Conservation (phyloP, 2,888 invertebrate genomes). For the Alviniconcha strummeri region DNA sequence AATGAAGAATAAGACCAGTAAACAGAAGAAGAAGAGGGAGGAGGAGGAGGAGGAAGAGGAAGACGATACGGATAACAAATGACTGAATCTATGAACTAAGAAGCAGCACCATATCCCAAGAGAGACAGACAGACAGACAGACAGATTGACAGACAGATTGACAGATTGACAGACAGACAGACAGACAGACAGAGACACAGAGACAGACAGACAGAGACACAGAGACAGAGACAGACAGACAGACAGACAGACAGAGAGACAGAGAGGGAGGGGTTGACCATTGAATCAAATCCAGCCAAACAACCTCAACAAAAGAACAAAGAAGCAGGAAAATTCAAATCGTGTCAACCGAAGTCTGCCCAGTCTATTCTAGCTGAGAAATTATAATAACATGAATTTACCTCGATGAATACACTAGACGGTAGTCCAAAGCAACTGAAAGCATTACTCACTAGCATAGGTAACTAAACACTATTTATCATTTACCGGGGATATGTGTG, state of each 20-base stretch:
- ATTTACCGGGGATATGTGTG: too few relatives aligned
- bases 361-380: too few relatives aligned
- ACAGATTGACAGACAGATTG: not conserved
- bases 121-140: conserved; percentile 13
- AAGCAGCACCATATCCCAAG: not conserved
- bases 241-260: conserved; percentile 7
- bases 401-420: too few relatives aligned
- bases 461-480: too few relatives aligned
- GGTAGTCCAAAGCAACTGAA: too few relatives aligned
- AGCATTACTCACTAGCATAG: too few relatives aligned
- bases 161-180: conserved; percentile 1
- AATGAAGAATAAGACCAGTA: not conserved
- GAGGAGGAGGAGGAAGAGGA: not conserved
- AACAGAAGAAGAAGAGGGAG: not conserved
- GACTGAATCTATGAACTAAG: too few relatives aligned
- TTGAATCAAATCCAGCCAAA: not conserved
- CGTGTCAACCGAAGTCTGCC: not conserved
- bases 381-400: too few relatives aligned
- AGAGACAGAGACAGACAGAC: conserved; percentile 30
- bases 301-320: too few relatives aligned
- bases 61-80: not conserved
- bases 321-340: not conserved
- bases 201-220: conserved; percentile 31
- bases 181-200: conserved; percentile 25
- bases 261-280: not conserved